These are phyloP conservation scores for Adoxophyes honmai DNA, from an alignment of 1,140 invertebrate species.

Conservation along the genomic window DNA sequence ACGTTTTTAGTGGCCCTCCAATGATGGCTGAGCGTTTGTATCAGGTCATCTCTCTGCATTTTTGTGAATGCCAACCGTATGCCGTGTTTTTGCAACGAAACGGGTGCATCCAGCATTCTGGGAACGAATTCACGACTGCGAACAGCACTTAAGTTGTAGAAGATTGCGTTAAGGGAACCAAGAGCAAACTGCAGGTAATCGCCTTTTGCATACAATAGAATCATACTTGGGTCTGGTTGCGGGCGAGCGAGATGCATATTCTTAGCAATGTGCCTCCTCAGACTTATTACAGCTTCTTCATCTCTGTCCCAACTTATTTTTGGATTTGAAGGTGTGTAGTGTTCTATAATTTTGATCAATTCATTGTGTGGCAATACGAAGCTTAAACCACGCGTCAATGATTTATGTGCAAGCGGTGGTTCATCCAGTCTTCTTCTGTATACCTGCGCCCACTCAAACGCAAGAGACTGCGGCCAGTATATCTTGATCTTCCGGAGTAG, in stretches of 20 bases:
- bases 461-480: constrained; percentile 43
- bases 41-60: constrained; percentile 34
- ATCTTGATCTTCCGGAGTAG: constrained; percentile 45
- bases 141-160: constrained; percentile 40
- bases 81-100: constrained; percentile 58
- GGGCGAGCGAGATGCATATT: constrained; percentile 52
- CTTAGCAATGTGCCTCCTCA: constrained; percentile 46
- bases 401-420: constrained; percentile 29
- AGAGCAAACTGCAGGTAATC: constrained; percentile 50
- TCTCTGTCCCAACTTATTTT: constrained; percentile 39
- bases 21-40: constrained; percentile 32
- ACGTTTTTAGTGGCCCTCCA: constrained; percentile 46
- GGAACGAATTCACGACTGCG: constrained; percentile 31
- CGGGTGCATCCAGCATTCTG: constrained; percentile 40
- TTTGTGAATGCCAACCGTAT: constrained; percentile 44
- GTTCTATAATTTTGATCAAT: constrained; percentile 31
- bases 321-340: constrained; percentile 38
- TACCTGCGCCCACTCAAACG: constrained; percentile 27
- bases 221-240: constrained; percentile 33
- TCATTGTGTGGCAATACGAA: constrained; percentile 29
- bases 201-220: constrained; percentile 48
- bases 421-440: constrained; percentile 30
- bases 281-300: constrained; percentile 30
- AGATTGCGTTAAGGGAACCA: constrained; percentile 47
- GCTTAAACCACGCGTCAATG: constrained; percentile 35